Evolutionary conservation across 2,888 invertebrate species (phyloP).

Genomic region (Campoplex nolae): DNA sequence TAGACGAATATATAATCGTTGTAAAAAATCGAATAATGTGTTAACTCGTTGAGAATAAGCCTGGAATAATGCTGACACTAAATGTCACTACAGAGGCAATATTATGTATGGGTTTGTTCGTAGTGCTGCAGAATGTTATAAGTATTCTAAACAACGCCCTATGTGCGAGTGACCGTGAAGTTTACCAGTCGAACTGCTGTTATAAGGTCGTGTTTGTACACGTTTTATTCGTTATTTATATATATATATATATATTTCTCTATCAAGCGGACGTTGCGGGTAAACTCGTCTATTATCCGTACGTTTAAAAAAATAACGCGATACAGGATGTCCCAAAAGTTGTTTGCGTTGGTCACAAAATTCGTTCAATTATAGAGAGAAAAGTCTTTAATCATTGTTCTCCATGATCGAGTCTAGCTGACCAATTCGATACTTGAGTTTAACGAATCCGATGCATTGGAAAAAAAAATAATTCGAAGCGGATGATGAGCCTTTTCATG

Average conservation of each 20-base stretch:
- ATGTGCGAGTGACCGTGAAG: slow-evolving; percentile 54
- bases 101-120: slow-evolving; percentile 38
- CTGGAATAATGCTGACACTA: not conserved
- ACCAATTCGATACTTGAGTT: not conserved
- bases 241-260: slow-evolving; percentile 52
- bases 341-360: not conserved
- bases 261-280: slow-evolving; percentile 69
- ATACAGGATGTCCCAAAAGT: slow-evolving; percentile 13
- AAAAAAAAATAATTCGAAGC: no score
- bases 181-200: slow-evolving; percentile 45
- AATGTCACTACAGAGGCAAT: slow-evolving; percentile 15
- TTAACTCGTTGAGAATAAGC: slow-evolving; percentile 3
- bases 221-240: slow-evolving; percentile 1
- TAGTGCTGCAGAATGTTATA: slow-evolving; percentile 32
- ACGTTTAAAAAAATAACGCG: slow-evolving; percentile 16
- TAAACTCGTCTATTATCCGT: slow-evolving; percentile 48
- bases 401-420: not conserved
- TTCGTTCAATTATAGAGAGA: not conserved
- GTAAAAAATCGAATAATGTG: not conserved
- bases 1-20: slow-evolving; percentile 8
- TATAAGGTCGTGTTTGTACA: not conserved
- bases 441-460: not conserved
- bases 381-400: not conserved
- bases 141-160: slow-evolving; percentile 41
- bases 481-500: no score